Conservation (phyloP, 35 echinoderm and acorn worm species). For the Diadema setosum region DNA sequence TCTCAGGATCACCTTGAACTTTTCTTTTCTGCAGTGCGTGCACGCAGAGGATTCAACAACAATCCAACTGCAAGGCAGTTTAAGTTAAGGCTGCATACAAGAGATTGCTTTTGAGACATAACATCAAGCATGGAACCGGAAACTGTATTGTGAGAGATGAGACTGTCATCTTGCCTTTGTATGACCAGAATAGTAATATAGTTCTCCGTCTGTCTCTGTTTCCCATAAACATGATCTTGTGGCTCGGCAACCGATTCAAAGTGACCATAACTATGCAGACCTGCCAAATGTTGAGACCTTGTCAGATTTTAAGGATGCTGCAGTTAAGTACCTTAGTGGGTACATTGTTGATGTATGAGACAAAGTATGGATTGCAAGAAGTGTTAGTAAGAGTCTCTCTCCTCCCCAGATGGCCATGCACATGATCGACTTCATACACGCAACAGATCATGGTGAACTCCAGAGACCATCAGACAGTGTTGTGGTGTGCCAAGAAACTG, state of each 20-base stretch:
- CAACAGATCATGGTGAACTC: conserved; percentile 2
- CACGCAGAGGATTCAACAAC: conserved; percentile 6
- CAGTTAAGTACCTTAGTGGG: conserved; percentile 28
- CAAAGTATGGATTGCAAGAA: neutral
- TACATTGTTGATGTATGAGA: conserved; percentile 13
- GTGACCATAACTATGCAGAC: conserved; percentile 51
- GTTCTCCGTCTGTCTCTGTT: neutral
- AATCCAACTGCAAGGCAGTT: conserved; percentile 52
- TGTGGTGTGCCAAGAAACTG: conserved; percentile 16
- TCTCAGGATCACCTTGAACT: conserved; percentile 49
- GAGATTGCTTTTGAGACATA: neutral
- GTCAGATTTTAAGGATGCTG: neutral
- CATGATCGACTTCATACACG: neutral
- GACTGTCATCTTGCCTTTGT: neutral
- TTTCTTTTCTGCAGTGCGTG: conserved; percentile 36
- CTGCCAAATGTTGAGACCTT: neutral
- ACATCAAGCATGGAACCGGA: neutral
- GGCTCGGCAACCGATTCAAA: neutral
- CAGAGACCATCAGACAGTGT: neutral
- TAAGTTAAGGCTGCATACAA: conserved; percentile 24
- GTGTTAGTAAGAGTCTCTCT: neutral
- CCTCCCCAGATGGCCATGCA: neutral
- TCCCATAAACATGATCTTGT: conserved; percentile 4
- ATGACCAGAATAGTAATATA: no score
- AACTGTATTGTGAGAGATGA: neutral